phyloP scores from a whole-genome alignment of 1,140 invertebrate species.

The Heterodera schachtii region DNA sequence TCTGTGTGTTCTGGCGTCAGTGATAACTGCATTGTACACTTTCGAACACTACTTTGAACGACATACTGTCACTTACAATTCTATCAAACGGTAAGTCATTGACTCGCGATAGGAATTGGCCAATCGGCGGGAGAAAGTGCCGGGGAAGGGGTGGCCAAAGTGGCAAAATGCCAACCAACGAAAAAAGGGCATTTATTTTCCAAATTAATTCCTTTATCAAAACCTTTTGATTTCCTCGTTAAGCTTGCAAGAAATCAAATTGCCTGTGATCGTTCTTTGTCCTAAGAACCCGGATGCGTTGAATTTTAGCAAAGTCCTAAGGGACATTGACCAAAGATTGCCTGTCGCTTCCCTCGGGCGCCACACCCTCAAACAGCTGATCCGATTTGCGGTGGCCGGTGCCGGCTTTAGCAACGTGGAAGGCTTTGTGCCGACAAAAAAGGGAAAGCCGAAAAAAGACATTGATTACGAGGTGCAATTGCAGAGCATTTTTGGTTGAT shows the following conservation, averaged over 20 bases:
- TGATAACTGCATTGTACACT: not conserved
- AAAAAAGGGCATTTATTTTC: too few species aligned
- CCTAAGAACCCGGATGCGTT: constrained; percentile 46
- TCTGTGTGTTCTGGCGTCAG: constrained; percentile 31
- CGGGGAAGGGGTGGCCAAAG: constrained; percentile 1
- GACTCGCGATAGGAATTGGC: too few species aligned
- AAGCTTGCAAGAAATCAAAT: constrained; percentile 13
- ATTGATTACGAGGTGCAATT: not conserved
- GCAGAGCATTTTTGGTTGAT: not conserved
- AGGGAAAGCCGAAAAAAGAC: constrained; percentile 1
- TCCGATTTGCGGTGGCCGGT: constrained; percentile 38
- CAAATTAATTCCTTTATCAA: too few species aligned
- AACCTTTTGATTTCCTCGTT: not conserved
- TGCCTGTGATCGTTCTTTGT: constrained; percentile 40
- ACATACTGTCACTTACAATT: not conserved
- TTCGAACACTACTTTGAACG: constrained; percentile 31
- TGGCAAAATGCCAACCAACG: constrained; percentile 16
- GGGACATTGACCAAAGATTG: constrained; percentile 21
- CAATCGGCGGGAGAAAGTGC: too few species aligned
- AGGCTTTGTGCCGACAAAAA: constrained; percentile 15
- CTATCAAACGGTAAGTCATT: too few species aligned
- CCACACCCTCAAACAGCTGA: constrained; percentile 28
- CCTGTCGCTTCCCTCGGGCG: constrained; percentile 10
- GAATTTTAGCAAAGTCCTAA: constrained; percentile 26
- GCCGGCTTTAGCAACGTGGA: constrained; percentile 36